Conservation (phyloP, 2,113 vertebrate species). For the Nannobrachium achirus region DNA sequence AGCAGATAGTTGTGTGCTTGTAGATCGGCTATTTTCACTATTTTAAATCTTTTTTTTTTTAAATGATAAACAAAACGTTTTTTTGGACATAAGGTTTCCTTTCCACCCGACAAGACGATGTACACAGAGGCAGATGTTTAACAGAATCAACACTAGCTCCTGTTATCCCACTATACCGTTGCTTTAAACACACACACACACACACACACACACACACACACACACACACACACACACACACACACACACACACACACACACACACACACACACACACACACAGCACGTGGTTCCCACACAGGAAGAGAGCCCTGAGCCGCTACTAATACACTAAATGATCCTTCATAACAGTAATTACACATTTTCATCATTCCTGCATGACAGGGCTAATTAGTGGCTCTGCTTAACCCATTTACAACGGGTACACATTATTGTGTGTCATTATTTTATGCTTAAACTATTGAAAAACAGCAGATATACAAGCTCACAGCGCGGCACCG, state of each 20-base stretch:
- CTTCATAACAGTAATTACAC: conserved; percentile 73
- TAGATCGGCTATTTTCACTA: too few relatives aligned
- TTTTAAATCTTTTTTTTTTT: too few relatives aligned
- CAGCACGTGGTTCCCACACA: conserved; percentile 55
- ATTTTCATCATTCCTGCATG: conserved; percentile 79
- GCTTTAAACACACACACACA: conserved; percentile 16
- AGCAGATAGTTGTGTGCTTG: too few relatives aligned
- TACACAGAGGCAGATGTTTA: not conserved
- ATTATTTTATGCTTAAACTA: too few relatives aligned
- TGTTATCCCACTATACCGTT: too few relatives aligned
- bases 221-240: conserved; percentile 2
- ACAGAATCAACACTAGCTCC: conserved; percentile 9
- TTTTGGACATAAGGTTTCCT: too few relatives aligned
- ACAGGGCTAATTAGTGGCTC: conserved; percentile 78
- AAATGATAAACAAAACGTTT: too few relatives aligned
- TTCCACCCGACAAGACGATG: too few relatives aligned
- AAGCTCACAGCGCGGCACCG: too few relatives aligned
- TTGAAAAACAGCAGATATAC: too few relatives aligned
- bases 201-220: conserved; percentile 8
- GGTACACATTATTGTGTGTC: too few relatives aligned
- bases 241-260: conserved; percentile 5
- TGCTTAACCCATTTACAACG: too few relatives aligned
- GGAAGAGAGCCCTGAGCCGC: conserved; percentile 59
- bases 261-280: conserved; percentile 15
- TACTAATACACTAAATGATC: conserved; percentile 71